A percentile compares a stretch with the other conserved stretches of the same genome.
Evolutionary conservation across 1,140 invertebrate genomes (phyloP).

Genomic region (Bombyx mandarina): DNA sequence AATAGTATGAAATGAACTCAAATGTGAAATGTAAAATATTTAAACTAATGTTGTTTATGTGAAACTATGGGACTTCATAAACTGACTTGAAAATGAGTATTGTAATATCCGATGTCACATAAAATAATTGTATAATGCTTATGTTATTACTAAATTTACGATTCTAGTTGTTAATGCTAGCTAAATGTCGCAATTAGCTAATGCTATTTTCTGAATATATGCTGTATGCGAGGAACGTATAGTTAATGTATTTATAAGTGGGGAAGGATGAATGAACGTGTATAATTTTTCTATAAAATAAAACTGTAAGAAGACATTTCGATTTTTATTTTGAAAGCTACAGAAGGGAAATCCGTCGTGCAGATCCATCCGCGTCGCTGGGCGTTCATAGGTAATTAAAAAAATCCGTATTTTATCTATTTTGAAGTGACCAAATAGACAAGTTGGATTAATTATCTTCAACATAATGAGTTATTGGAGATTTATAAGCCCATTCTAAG

Average conservation of each 20-base stretch:
- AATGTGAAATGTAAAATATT: slow-evolving; percentile 57
- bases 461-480: no score
- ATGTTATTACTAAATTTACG: slow-evolving; percentile 48
- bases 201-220: slow-evolving; percentile 68
- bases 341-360: no score
- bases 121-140: slow-evolving; percentile 42
- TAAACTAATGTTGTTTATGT: slow-evolving; percentile 31
- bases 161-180: slow-evolving; percentile 54
- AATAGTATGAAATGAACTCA: slow-evolving; percentile 45
- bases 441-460: no score
- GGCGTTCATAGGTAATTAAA: no score
- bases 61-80: slow-evolving; percentile 3
- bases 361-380: no score
- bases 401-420: no score
- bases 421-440: no score
- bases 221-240: slow-evolving; percentile 42
- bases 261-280: slow-evolving; percentile 49
- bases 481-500: no score
- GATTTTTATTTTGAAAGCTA: neutral
- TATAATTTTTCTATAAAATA: slow-evolving; percentile 69
- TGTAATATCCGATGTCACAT: slow-evolving; percentile 35
- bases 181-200: slow-evolving; percentile 64
- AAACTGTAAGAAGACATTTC: slow-evolving; percentile 51
- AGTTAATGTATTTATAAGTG: slow-evolving; percentile 63
- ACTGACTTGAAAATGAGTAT: slow-evolving; percentile 17